A percentile compares a stretch with the other conserved stretches of the same genome.
These are phyloP conservation scores for Abscondita cerata DNA, from an alignment of 2,888 invertebrate genomes.

Conservation along the genomic window DNA sequence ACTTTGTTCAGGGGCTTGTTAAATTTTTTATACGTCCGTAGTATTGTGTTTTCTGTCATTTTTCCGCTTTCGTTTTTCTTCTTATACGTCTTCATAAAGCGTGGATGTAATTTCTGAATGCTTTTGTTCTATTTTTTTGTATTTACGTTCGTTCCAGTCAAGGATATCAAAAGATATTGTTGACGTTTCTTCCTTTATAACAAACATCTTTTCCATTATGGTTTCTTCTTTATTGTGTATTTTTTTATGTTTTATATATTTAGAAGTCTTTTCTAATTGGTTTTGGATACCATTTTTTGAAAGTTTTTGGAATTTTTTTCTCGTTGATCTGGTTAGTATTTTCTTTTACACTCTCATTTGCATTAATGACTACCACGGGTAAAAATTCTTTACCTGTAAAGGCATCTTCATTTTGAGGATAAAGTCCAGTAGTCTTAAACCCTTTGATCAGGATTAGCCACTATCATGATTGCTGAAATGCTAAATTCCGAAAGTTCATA, in stretches of 20 bases:
- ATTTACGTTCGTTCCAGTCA: background rate
- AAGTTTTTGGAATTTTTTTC: no score
- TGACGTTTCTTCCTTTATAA: background rate
- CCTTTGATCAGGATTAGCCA: background rate
- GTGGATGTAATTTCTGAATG: background rate
- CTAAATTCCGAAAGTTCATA: no score
- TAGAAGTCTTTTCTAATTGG: background rate
- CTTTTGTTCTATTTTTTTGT: background rate
- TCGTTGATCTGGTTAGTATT: conserved; percentile 1
- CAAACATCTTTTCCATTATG: background rate
- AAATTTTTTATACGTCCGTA: no score
- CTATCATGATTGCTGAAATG: no score
- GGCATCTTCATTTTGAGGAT: background rate
- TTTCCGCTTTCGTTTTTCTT: background rate
- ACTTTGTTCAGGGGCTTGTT: no score
- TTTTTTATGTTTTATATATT: background rate
- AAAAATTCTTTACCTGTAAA: background rate
- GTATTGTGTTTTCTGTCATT: background rate
- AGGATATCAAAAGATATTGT: background rate
- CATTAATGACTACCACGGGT: background rate
- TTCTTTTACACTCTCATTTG: background rate
- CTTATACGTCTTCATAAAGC: background rate
- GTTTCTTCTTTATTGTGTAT: background rate
- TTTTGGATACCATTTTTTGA: background rate
- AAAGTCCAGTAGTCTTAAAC: background rate